Percentiles rank a stretch among this genome's conserved stretches.
Evolutionary conservation across 1,140 invertebrate genomes (phyloP).

Genomic region (Panonychus citri): DNA sequence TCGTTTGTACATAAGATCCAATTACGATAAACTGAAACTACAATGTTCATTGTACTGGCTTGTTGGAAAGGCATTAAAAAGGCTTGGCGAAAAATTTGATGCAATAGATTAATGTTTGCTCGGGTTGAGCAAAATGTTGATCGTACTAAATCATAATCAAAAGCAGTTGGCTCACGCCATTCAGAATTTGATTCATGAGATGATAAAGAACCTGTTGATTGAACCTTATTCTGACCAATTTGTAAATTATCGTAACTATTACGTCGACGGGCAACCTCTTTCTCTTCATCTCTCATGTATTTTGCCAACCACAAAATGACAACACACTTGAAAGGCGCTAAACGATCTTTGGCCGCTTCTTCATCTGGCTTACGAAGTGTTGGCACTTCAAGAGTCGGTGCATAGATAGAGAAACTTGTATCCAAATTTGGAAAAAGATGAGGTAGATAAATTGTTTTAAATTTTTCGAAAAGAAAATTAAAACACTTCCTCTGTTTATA

Average conservation of each 20-base stretch:
- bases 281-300: slow-evolving; percentile 26
- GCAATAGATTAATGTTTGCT: slow-evolving; percentile 81
- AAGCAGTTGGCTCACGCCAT: not conserved
- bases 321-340: slow-evolving; percentile 46
- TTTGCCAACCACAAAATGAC: slow-evolving; percentile 70
- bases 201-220: not conserved
- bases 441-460: slow-evolving; percentile 69
- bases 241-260: not conserved
- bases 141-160: slow-evolving; percentile 34
- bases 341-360: slow-evolving; percentile 24
- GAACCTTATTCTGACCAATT: not conserved
- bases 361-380: not conserved
- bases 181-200: not conserved
- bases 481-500: slow-evolving; percentile 50
- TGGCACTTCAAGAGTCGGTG: slow-evolving; percentile 8
- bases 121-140: slow-evolving; percentile 65
- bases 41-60: slow-evolving; percentile 57
- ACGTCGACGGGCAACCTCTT: slow-evolving; percentile 3
- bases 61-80: slow-evolving; percentile 65
- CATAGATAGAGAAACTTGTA: not conserved
- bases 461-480: slow-evolving; percentile 71
- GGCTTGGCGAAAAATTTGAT: slow-evolving; percentile 78
- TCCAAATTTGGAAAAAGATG: slow-evolving; percentile 47
- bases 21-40: slow-evolving; percentile 82
- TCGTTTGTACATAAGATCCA: slow-evolving; percentile 63